A percentile compares a stretch with the other conserved stretches of the same genome.
Conservation (phyloP, 2,888 invertebrate species). For the Scaptomyza polygonia region DNA sequence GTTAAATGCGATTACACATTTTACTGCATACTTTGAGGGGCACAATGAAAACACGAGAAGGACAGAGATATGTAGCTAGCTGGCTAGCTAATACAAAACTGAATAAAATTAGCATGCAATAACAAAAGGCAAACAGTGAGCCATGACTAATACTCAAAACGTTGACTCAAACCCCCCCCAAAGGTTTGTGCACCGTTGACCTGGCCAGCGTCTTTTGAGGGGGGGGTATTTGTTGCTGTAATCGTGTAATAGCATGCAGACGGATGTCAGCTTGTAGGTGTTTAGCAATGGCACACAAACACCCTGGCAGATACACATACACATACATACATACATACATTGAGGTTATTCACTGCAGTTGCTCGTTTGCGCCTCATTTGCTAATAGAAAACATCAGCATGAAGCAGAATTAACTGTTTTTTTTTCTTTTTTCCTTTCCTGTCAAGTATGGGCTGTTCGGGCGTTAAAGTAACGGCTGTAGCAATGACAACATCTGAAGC, state of each 20-base stretch:
- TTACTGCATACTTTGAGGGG: constrained; percentile 67
- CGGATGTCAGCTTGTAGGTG: constrained; percentile 61
- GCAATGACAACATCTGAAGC: constrained; percentile 56
- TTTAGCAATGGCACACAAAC: constrained; percentile 61
- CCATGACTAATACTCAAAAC: constrained; percentile 63
- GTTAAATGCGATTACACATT: constrained; percentile 73
- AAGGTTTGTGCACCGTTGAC: constrained; percentile 24
- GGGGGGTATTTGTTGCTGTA: constrained; percentile 64
- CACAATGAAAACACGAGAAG: constrained; percentile 19
- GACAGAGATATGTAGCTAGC: background rate
- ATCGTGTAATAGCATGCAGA: constrained; percentile 77
- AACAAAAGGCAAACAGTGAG: constrained; percentile 43
- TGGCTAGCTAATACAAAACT: constrained; percentile 26
- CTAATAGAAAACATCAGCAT: constrained; percentile 34
- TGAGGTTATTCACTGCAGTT: constrained; percentile 64
- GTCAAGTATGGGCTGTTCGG: background rate
- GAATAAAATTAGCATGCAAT: constrained; percentile 71
- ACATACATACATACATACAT: constrained; percentile 8
- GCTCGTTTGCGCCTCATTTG: constrained; percentile 50
- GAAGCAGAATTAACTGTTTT: background rate
- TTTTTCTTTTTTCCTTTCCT: no score
- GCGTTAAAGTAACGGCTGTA: constrained; percentile 14
- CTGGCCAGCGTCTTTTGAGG: constrained; percentile 58
- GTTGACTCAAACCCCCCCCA: constrained; percentile 23
- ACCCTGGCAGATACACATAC: constrained; percentile 20